Base-by-base conservation (phyloP, 2,797 vertebrate genomes). In the Erpetoichthys calabaricus region DNA sequence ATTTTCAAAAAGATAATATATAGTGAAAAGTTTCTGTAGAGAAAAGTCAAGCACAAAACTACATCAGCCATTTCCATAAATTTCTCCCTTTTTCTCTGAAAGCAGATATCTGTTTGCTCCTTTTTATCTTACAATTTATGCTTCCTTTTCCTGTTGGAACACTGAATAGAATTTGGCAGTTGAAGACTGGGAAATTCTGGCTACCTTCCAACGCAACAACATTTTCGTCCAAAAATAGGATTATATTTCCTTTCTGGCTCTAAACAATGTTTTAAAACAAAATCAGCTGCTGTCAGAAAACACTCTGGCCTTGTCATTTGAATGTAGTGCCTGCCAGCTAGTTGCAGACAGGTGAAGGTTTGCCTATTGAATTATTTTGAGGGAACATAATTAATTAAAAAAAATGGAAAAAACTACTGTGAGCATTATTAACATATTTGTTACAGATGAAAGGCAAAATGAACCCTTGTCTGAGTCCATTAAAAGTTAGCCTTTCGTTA, bases 241-340 rank as follows among this genome's bases (percentile, higher is more conserved):
- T 71, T 80, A 74, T 68, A 73, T 77, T 78, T 79, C 78, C 73
- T 74, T 78, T 72, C 77, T 80, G 80, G 77, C 76, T 70, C 68
- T 63, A 63, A 61, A 64, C 65, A 62, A 68, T 59, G 42, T 63
- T 57, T 65, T 50, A 56, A 43, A 63, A 63, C 47, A 63, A 57
- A 61, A 61, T 61, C 50, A 63, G 56, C 41, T 42, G 10, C 57
- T 59, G 57, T 63, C 58, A 61, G 59, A 54, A 60, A 57, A 62
- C 51, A 45, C 50, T 78, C 71, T 62, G 66, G 68, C 69, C 70
- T 67, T 76, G 75, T 76, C 75, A 72, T 67, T 8, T 3, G 75
- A 78, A 70, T 56, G 44, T 59, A 51, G 44, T 41, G 42, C 58
- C 53, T 60, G 75, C 76, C 77, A 82, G 63, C 60, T 78, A 72